Percentiles rank a stretch among this genome's conserved stretches.
Evolutionary conservation across 2,797 vertebrate genomes (phyloP).

Genomic region (Malacoctenus gilli): DNA sequence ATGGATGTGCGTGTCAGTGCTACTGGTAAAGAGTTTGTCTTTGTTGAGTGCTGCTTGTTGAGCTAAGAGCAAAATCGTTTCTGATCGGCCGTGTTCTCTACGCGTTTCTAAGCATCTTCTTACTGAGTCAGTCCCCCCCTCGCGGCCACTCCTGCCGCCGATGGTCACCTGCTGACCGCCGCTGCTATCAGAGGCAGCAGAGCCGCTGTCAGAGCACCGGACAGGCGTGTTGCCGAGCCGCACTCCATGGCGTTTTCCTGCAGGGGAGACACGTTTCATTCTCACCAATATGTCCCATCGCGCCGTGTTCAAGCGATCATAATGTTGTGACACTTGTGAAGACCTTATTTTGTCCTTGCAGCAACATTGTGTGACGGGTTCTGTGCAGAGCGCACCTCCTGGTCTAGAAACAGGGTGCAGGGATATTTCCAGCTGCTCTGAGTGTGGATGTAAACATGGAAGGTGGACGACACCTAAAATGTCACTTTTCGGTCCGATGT

Average conservation of each 20-base stretch:
- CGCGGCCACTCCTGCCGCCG: conserved; percentile 66
- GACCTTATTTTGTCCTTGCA: too few relatives aligned
- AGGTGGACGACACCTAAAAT: too few relatives aligned
- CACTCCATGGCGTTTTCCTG: conserved; percentile 98
- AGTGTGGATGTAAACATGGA: too few relatives aligned
- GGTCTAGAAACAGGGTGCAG: too few relatives aligned
- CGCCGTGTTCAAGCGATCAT: too few relatives aligned
- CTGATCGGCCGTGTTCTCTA: conserved; percentile 84
- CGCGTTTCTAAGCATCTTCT: conserved; percentile 81
- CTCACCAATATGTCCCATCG: not conserved
- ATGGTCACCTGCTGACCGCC: conserved; percentile 91
- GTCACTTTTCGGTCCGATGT: too few relatives aligned
- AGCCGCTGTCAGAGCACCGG: conserved; percentile 70
- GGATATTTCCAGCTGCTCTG: too few relatives aligned
- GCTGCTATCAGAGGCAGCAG: conserved; percentile 82
- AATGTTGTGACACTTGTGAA: too few relatives aligned
- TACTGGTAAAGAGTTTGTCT: conserved; percentile 45
- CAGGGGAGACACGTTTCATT: conserved; percentile 28
- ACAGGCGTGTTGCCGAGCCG: conserved; percentile 85
- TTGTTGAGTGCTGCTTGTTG: conserved; percentile 47
- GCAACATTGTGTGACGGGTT: too few relatives aligned
- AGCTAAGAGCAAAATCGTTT: conserved; percentile 57
- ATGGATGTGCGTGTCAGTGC: conserved; percentile 55
- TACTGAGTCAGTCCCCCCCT: conserved; percentile 64
- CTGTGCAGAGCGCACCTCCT: too few relatives aligned